Evolutionary conservation across 2,113 vertebrate species (phyloP), one percentile per base, ranked within the genome.

Genomic region (Takifugu bimaculatus): DNA sequence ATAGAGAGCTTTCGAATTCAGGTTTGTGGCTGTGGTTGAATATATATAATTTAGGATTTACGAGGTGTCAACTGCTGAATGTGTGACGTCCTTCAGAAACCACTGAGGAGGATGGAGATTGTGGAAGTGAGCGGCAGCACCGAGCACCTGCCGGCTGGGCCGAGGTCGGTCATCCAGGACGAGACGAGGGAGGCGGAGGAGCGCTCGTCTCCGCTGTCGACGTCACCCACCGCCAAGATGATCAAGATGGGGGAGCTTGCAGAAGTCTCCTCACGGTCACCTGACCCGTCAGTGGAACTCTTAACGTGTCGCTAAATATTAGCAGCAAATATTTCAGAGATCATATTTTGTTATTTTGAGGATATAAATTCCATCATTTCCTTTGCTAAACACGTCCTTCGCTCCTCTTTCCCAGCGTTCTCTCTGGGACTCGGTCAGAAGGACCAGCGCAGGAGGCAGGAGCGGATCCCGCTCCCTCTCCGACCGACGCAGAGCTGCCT

Each of bases 171-270:
- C 0, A 0, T 72, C 44, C 63, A 72, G 63, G 74, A 81, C 4
- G 63, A 39, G 12, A 4, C 4, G 57, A 77, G 3, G 35, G 59
- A 75, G 44, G 28, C n/a, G 0, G 58, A 68, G 32, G 72, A 62
- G 2, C 32, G 52, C 0, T 63, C 71, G 1, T 86, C 82, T 7
- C 74, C 84, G 0, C 74, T 83, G 65, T 81, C 80, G 0, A 74
- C 77, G 2, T 88, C 74, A 62, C 93, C 94, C 20, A 92, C 85
- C 68, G 92, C 93, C 78, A 98, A 96, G 85, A 91, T 95, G 57
- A 88, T 94, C 72, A 96, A 94, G 87, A 94, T 95, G n/a, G 94
- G 96, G 85, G 94, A 94, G 87, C 74, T 88, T 2, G 60, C 83
- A 48, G 90, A 90, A 60, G 7, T 29, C 0, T 63, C 87, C 25